phyloP scores from a whole-genome alignment of 2,888 invertebrate genomes.

The Ornithoptera priamus region DNA sequence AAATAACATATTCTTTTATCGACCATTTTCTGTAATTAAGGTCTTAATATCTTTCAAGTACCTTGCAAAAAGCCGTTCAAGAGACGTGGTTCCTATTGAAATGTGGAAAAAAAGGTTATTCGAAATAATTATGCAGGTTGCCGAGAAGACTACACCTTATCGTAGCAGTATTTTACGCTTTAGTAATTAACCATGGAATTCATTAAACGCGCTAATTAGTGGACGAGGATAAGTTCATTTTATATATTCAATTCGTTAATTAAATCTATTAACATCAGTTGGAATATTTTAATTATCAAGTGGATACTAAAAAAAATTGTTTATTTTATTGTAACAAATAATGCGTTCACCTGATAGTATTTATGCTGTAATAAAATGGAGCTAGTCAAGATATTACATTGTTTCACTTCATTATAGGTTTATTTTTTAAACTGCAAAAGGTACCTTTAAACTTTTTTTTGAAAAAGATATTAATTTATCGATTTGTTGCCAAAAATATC shows the following conservation, averaged over 20 bases:
- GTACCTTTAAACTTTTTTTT: not conserved
- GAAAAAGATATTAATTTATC: not conserved
- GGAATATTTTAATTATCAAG: conserved; percentile 5
- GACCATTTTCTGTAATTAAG: conserved; percentile 23
- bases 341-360: no score
- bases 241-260: conserved; percentile 18
- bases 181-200: conserved; percentile 27
- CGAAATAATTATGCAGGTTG: conserved; percentile 22
- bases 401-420: no score
- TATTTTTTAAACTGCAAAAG: not conserved
- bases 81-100: conserved; percentile 11
- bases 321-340: not conserved
- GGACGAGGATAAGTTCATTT: conserved; percentile 27
- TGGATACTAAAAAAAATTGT: not conserved
- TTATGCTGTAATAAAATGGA: no score
- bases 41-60: conserved; percentile 12
- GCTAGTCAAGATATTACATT: no score
- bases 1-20: conserved; percentile 21
- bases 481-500: conserved; percentile 37
- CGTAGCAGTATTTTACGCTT: conserved; percentile 28
- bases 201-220: conserved; percentile 27
- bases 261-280: conserved; percentile 22
- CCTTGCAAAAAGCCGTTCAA: conserved; percentile 19
- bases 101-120: conserved; percentile 25
- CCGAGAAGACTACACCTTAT: conserved; percentile 17